Percentiles rank a stretch among this genome's conserved stretches.
Conservation (phyloP, 1,140 invertebrate species). For the Globodera ellingtonae region DNA sequence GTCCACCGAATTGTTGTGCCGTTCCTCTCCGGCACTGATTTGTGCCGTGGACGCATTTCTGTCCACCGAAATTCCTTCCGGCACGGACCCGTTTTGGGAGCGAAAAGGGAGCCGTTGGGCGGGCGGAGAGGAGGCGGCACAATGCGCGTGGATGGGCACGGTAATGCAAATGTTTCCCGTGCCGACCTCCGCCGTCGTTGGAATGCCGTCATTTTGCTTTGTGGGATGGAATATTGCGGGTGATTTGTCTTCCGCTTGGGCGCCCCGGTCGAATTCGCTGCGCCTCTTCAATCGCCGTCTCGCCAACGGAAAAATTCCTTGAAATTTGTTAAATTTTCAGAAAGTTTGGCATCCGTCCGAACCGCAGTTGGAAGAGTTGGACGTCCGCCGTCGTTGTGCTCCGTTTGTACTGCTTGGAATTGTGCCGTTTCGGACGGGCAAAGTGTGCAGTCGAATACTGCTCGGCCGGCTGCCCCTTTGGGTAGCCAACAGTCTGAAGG, state of each 20-base stretch:
- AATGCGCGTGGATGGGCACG: neutral
- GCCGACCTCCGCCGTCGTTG: neutral
- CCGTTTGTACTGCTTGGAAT: neutral
- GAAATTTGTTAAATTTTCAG: too few relatives aligned
- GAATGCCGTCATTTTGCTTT: neutral
- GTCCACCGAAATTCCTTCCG: neutral
- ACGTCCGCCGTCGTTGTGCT: slow-evolving; percentile 3
- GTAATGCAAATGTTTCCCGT: slow-evolving; percentile 1
- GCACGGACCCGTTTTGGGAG: neutral
- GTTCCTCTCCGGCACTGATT: neutral
- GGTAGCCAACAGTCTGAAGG: neutral
- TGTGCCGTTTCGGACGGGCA: slow-evolving; percentile 16
- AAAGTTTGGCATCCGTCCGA: too few relatives aligned
- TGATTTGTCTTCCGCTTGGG: neutral
- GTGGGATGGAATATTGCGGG: neutral
- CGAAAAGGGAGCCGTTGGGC: neutral
- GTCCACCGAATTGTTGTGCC: neutral
- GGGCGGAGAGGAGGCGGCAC: too few relatives aligned
- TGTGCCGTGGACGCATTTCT: slow-evolving; percentile 6
- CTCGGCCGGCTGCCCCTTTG: neutral
- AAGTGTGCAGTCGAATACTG: slow-evolving; percentile 11
- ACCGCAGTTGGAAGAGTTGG: slow-evolving; percentile 13
- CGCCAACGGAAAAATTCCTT: neutral
- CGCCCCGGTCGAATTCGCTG: neutral
- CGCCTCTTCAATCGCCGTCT: neutral